Evolutionary conservation across 1,140 invertebrate genomes (phyloP).

Genomic region (Meloidogyne chitwoodi): DNA sequence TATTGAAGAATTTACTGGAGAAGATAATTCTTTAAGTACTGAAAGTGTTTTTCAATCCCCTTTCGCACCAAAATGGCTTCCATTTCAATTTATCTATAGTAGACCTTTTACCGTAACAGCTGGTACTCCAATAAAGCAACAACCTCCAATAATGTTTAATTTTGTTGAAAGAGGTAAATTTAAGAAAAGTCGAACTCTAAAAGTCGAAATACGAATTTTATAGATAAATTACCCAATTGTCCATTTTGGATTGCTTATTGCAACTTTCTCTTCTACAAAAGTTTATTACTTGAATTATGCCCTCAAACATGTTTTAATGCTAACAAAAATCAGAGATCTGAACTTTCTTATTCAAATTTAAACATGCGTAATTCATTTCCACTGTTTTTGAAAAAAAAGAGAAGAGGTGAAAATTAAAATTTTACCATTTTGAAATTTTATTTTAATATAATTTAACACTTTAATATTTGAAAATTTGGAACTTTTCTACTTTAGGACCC

Average conservation of each 20-base stretch:
- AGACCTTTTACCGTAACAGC: neutral
- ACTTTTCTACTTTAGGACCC: too few relatives aligned
- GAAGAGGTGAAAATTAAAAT: too few relatives aligned
- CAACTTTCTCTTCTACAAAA: constrained; percentile 51
- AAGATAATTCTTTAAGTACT: neutral
- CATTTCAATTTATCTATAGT: neutral
- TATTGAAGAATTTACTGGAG: neutral
- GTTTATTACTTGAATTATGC: constrained; percentile 56
- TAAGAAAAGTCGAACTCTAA: too few relatives aligned
- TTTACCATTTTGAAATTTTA: too few relatives aligned
- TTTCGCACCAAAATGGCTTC: neutral
- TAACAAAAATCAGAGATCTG: neutral
- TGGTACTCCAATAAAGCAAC: neutral
- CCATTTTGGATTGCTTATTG: constrained; percentile 49
- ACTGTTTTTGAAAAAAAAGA: neutral
- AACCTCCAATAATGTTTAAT: neutral
- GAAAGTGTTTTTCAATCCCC: neutral
- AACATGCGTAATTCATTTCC: neutral
- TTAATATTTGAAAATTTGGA: too few relatives aligned
- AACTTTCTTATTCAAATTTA: neutral
- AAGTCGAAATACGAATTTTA: too few relatives aligned
- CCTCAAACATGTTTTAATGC: constrained; percentile 2
- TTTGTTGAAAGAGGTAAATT: constrained; percentile 35
- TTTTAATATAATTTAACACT: too few relatives aligned
- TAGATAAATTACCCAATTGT: constrained; percentile 48